A percentile compares a stretch with the other conserved stretches of the same genome.
phyloP scores from a whole-genome alignment of 2,888 invertebrate species.

The Psococerastis gibbosa region DNA sequence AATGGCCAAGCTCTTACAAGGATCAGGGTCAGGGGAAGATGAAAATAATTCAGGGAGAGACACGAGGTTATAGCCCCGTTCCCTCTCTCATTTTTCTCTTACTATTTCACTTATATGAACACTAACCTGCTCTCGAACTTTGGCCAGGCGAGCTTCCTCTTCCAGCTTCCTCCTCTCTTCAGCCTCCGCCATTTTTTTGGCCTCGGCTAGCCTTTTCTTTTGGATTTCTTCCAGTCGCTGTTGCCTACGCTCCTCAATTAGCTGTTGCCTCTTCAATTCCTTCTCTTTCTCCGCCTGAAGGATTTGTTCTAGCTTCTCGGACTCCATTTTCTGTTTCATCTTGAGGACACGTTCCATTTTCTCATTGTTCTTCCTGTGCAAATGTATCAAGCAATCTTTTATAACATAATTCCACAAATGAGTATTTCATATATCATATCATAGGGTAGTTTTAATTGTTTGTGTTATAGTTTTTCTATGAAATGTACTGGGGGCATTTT shows the following conservation, averaged over 20 bases:
- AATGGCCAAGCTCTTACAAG: too few relatives aligned
- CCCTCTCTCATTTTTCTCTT: too few relatives aligned
- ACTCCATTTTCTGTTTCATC: background rate
- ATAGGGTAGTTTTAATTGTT: too few relatives aligned
- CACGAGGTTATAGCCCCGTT: too few relatives aligned
- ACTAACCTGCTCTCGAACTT: background rate
- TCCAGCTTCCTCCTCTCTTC: constrained; percentile 5
- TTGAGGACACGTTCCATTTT: background rate
- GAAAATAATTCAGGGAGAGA: too few relatives aligned
- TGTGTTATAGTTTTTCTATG: too few relatives aligned
- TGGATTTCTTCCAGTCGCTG: background rate
- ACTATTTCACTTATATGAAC: too few relatives aligned
- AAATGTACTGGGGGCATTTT: too few relatives aligned
- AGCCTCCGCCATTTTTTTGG: background rate
- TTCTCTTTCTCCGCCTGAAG: constrained; percentile 7
- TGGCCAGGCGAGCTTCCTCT: constrained; percentile 4
- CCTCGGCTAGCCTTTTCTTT: background rate
- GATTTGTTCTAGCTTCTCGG: background rate
- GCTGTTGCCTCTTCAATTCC: background rate
- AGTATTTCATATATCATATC: too few relatives aligned
- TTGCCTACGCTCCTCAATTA: background rate
- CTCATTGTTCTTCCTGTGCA: constrained; percentile 4
- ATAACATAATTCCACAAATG: too few relatives aligned
- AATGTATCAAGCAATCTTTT: too few relatives aligned
- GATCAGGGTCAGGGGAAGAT: too few relatives aligned